Evolutionary conservation across 2,888 invertebrate species (phyloP), one percentile per base, ranked within the genome.

Genomic region (Cryptophagus acutangulus): DNA sequence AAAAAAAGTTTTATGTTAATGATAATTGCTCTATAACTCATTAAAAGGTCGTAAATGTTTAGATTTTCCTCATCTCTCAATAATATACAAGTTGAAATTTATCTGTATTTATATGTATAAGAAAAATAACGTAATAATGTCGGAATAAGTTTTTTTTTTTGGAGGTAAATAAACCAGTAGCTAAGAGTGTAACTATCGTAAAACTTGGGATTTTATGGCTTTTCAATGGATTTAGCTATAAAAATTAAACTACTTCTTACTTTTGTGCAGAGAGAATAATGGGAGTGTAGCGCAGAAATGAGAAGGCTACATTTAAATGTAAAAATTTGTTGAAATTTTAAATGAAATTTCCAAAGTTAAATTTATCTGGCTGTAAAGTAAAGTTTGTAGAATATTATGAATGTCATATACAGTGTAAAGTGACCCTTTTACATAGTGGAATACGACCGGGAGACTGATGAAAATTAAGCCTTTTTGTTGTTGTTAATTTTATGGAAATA

Each of bases 401-500:
- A n/a, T n/a, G n/a, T n/a, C n/a, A n/a, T n/a, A n/a, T n/a, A n/a
- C n/a, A n/a, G n/a, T n/a, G n/a, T n/a, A n/a, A n/a, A n/a, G n/a
- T n/a, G n/a, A n/a, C n/a, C n/a, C n/a, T n/a, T n/a, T n/a, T n/a
- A n/a, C n/a, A n/a, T n/a, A n/a, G n/a, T n/a, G n/a, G n/a, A n/a
- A n/a, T n/a, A n/a, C n/a, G n/a, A n/a, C n/a, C n/a, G n/a, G n/a
- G n/a, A n/a, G n/a, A n/a, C n/a, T n/a, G n/a, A n/a, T n/a, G n/a
- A 45, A 42, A 46, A 46, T 40, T 40, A 51, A 49, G 55, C 55
- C 55, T 63, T 63, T 59, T 59, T 61, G 62, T 62, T 59, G 62
- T 61, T 61, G 60, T 62, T 63, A 63, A 64, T 64, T 65, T 65
- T 63, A 65, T 64, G 63, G 57, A 63, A 63, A 65, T 62, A 56